phyloP scores from a whole-genome alignment of 1,140 invertebrate genomes.

The Charaxes varanes region DNA sequence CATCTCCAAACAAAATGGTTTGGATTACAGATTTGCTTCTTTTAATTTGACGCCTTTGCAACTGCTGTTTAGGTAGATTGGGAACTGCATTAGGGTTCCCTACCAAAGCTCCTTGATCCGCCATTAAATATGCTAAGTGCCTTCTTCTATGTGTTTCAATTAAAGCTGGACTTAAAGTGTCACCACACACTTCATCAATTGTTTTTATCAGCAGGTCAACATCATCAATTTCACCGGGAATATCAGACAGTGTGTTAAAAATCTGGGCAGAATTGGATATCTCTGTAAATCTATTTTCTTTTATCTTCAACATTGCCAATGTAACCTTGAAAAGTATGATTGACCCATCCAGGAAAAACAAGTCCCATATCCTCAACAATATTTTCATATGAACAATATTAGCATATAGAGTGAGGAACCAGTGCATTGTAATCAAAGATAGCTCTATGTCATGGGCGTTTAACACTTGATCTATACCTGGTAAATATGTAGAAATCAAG shows the following conservation, averaged over 20 bases:
- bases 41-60: slow-evolving; percentile 89
- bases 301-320: slow-evolving; percentile 95
- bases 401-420: slow-evolving; percentile 98
- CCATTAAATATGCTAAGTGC: slow-evolving; percentile 96
- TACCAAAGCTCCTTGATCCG: slow-evolving; percentile 93
- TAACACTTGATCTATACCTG: slow-evolving; percentile 91
- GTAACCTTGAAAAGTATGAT: slow-evolving; percentile 97
- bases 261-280: slow-evolving; percentile 96
- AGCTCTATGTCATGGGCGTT: slow-evolving; percentile 97
- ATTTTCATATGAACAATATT: slow-evolving; percentile 99
- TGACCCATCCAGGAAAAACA: slow-evolving; percentile 97
- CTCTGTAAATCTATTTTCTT: slow-evolving; percentile 87
- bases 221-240: slow-evolving; percentile 94
- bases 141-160: slow-evolving; percentile 93
- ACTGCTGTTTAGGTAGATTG: slow-evolving; percentile 94
- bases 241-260: slow-evolving; percentile 96
- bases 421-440: slow-evolving; percentile 96
- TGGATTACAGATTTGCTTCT: slow-evolving; percentile 94
- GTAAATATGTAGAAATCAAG: slow-evolving; percentile 91
- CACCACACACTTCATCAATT: slow-evolving; percentile 74
- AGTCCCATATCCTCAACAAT: slow-evolving; percentile 96
- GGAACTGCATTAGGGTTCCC: slow-evolving; percentile 91
- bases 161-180: slow-evolving; percentile 87
- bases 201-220: slow-evolving; percentile 81
- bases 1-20: slow-evolving; percentile 89